Percentiles rank a stretch among this genome's conserved stretches.
phyloP scores from a whole-genome alignment of 1,140 invertebrate species.

The Charaxes varanes region DNA sequence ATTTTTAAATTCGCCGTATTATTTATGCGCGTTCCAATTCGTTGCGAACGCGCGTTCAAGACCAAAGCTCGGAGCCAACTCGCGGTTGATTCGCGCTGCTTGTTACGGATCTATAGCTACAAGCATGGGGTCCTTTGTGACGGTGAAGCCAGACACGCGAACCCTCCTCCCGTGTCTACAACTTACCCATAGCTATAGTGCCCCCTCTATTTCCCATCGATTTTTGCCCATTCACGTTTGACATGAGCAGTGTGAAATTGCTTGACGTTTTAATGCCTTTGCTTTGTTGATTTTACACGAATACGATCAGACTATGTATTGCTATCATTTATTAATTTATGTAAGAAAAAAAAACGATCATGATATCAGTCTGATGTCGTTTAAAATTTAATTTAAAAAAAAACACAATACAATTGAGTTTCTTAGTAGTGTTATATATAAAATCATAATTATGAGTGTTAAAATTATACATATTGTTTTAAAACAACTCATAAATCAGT shows the following conservation, averaged over 20 bases:
- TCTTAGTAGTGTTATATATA: too few relatives aligned
- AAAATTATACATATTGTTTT: too few relatives aligned
- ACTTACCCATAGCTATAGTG: constrained; percentile 44
- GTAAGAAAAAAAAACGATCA: too few relatives aligned
- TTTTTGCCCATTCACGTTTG: constrained; percentile 31
- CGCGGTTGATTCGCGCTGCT: constrained; percentile 42
- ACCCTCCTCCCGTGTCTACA: constrained; percentile 42
- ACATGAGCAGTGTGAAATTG: constrained; percentile 8
- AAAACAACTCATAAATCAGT: too few relatives aligned
- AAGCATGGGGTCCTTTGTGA: constrained; percentile 59
- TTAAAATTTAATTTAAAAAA: too few relatives aligned
- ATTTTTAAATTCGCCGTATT: constrained; percentile 21
- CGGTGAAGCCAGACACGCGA: constrained; percentile 55
- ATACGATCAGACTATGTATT: too few relatives aligned
- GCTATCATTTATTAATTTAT: too few relatives aligned
- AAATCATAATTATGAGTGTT: too few relatives aligned
- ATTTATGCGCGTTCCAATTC: constrained; percentile 35
- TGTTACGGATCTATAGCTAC: constrained; percentile 42
- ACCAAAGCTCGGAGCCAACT: constrained; percentile 61
- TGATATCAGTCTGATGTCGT: too few relatives aligned
- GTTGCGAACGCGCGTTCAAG: constrained; percentile 57
- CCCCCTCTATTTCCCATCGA: constrained; percentile 49
- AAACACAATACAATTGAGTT: too few relatives aligned
- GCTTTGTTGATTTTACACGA: too few relatives aligned
- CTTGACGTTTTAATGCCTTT: background rate